These are phyloP conservation scores for Ectropis grisescens DNA, from an alignment of 1,140 invertebrate species.

Conservation along the genomic window DNA sequence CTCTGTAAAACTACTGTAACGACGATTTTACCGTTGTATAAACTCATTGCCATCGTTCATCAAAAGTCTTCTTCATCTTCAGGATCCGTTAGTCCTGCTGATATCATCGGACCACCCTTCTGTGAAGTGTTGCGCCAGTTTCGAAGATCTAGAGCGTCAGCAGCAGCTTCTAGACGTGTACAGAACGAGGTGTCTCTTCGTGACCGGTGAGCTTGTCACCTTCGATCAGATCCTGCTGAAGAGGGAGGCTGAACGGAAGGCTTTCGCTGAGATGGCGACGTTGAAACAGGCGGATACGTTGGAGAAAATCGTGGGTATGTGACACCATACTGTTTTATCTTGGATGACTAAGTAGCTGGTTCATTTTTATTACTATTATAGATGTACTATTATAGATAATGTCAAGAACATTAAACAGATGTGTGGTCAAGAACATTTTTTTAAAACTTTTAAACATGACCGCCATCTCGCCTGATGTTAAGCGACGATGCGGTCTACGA, in stretches of 20 bases:
- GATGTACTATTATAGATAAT: background rate
- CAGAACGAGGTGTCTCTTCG: conserved; percentile 57
- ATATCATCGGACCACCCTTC: conserved; percentile 68
- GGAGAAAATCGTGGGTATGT: conserved; percentile 63
- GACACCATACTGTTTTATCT: too few relatives aligned
- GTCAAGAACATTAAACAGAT: too few relatives aligned
- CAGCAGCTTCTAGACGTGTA: conserved; percentile 67
- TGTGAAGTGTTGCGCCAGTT: conserved; percentile 70
- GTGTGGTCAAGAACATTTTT: too few relatives aligned
- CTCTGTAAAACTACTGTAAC: too few relatives aligned
- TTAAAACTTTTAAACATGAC: too few relatives aligned
- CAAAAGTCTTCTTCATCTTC: conserved; percentile 3
- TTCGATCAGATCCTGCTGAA: conserved; percentile 56
- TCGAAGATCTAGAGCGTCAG: conserved; percentile 66
- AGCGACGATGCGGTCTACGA: too few relatives aligned
- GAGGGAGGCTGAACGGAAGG: conserved; percentile 55
- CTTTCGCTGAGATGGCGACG: conserved; percentile 61
- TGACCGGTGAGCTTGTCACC: conserved; percentile 52
- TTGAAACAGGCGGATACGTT: conserved; percentile 64
- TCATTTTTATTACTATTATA: background rate
- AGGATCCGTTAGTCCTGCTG: conserved; percentile 71
- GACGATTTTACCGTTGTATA: too few relatives aligned
- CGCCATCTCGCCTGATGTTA: too few relatives aligned
- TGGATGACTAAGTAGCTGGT: too few relatives aligned
- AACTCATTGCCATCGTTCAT: too few relatives aligned